Conservation (phyloP, 2,113 vertebrate genomes). For the Sciurus niger region DNA sequence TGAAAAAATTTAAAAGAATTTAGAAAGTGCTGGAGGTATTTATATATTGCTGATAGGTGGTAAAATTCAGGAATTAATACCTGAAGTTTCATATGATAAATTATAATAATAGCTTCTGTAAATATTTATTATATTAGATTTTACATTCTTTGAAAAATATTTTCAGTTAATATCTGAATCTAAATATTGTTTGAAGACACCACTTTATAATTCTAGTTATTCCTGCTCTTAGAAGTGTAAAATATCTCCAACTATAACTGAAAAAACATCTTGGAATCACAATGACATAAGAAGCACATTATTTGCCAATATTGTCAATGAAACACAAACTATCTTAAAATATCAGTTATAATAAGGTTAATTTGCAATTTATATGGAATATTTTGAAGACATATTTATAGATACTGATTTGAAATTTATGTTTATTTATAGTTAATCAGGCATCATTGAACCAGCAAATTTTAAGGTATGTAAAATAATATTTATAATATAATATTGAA, state of each 20-base stretch:
- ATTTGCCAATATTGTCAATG: background rate
- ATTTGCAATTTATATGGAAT: background rate
- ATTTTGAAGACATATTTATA: background rate
- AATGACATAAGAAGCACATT: background rate
- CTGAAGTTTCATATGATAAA: background rate
- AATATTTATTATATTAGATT: background rate
- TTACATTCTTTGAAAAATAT: background rate
- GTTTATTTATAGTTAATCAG: background rate
- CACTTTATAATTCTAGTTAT: background rate
- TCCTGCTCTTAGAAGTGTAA: background rate
- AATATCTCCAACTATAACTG: background rate
- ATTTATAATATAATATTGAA: slow-evolving; percentile 9
- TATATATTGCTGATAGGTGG: background rate
- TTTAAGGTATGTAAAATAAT: background rate
- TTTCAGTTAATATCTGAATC: background rate
- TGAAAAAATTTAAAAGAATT: slow-evolving; percentile 34
- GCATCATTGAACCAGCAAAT: background rate
- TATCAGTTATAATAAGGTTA: background rate
- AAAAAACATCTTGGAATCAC: background rate
- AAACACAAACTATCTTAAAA: background rate
- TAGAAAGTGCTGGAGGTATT: background rate
- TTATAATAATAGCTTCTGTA: background rate
- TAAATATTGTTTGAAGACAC: background rate
- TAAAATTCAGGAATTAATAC: background rate
- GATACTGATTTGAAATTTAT: background rate